A percentile compares a stretch with the other conserved stretches of the same genome.
Conservation (phyloP, 1,140 invertebrate genomes). For the Eubasilissa regina region DNA sequence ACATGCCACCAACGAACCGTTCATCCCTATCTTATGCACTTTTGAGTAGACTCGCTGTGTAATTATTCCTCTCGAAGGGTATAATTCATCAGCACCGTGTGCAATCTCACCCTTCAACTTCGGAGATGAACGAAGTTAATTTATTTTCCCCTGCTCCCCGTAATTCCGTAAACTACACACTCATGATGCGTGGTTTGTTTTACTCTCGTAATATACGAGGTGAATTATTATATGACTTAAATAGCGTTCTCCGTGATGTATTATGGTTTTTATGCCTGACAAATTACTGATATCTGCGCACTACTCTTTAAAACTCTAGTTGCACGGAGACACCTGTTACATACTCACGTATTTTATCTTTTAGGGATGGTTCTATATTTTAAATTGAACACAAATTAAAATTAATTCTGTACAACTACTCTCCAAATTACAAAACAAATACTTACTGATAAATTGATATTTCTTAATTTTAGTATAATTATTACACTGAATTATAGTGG, state of each 20-base stretch:
- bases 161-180: slow-evolving; percentile 40
- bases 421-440: too few relatives aligned
- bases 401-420: too few relatives aligned
- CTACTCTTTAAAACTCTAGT: too few relatives aligned
- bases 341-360: too few relatives aligned
- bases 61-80: slow-evolving; percentile 29
- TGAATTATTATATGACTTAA: slow-evolving; percentile 32
- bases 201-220: slow-evolving; percentile 10
- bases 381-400: too few relatives aligned
- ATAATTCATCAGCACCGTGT: slow-evolving; percentile 38
- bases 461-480: too few relatives aligned
- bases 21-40: slow-evolving; percentile 9
- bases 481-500: too few relatives aligned
- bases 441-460: too few relatives aligned
- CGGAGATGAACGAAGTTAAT: slow-evolving; percentile 26
- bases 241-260: slow-evolving; percentile 4
- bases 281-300: background rate
- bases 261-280: background rate
- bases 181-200: slow-evolving; percentile 37
- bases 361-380: too few relatives aligned
- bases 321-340: too few relatives aligned
- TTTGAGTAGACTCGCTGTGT: slow-evolving; percentile 28
- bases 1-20: background rate
- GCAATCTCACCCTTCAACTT: slow-evolving; percentile 37
- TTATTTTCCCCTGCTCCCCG: slow-evolving; percentile 22